Conservation (phyloP, 2,888 invertebrate genomes). For the Anaspis maculata region DNA sequence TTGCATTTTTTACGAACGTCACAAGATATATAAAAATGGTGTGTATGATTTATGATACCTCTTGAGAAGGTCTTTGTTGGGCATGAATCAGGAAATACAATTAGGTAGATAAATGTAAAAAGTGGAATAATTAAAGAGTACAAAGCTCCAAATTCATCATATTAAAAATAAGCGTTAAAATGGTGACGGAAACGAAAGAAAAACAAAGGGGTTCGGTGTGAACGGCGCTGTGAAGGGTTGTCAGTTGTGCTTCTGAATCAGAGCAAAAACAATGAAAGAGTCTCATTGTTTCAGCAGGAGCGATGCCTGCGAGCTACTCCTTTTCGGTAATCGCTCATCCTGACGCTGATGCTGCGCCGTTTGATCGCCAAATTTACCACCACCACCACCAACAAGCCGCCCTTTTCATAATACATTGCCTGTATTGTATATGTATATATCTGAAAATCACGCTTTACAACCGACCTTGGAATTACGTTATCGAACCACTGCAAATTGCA, state of each 20-base stretch:
- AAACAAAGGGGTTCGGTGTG: constrained; percentile 38
- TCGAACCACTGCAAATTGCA: too few species aligned
- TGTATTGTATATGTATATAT: too few species aligned
- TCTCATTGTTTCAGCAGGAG: constrained; percentile 38
- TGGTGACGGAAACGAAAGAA: constrained; percentile 41
- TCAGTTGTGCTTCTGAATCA: constrained; percentile 40
- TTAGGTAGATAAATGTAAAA: constrained; percentile 45
- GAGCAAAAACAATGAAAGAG: constrained; percentile 43
- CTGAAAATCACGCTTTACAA: too few species aligned
- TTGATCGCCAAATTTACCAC: constrained; percentile 23
- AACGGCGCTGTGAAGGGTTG: constrained; percentile 40
- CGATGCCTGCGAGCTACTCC: constrained; percentile 19
- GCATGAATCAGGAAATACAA: constrained; percentile 40
- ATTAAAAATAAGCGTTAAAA: constrained; percentile 43
- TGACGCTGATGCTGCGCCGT: constrained; percentile 24
- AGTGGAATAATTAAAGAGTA: constrained; percentile 43
- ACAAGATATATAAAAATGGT: constrained; percentile 30
- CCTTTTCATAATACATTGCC: too few species aligned
- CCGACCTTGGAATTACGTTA: too few species aligned
- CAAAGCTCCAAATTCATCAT: constrained; percentile 45
- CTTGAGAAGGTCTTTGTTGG: constrained; percentile 34
- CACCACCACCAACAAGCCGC: constrained; percentile 6
- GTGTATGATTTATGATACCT: constrained; percentile 40
- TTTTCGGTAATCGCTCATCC: constrained; percentile 37
- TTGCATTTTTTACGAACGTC: constrained; percentile 32